Conservation (phyloP, 2,888 invertebrate species). For the Drosophila ezoana region DNA sequence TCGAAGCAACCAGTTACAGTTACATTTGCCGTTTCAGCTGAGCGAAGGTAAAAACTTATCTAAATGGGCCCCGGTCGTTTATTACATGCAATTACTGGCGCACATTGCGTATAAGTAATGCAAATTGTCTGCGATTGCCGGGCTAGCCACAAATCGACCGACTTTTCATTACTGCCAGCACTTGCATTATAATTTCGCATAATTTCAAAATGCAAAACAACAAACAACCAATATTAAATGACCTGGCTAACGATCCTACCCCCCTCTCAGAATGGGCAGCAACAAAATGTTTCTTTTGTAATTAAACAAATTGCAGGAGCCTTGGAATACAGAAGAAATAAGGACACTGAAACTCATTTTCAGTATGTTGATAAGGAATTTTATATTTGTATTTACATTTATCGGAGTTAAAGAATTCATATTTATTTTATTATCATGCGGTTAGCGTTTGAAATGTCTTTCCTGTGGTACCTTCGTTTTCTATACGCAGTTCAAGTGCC, state of each 20-base stretch:
- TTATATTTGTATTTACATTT: too few species aligned
- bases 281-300: slow-evolving; percentile 19
- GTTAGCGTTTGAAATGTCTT: too few species aligned
- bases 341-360: too few species aligned
- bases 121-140: slow-evolving; percentile 47
- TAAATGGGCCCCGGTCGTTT: slow-evolving; percentile 70
- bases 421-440: too few species aligned
- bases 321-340: background rate
- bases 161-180: slow-evolving; percentile 47
- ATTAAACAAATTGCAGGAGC: slow-evolving; percentile 40
- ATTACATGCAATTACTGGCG: slow-evolving; percentile 70
- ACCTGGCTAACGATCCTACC: slow-evolving; percentile 2
- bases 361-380: too few species aligned
- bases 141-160: slow-evolving; percentile 38
- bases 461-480: too few species aligned
- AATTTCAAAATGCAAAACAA: slow-evolving; percentile 59
- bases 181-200: slow-evolving; percentile 63
- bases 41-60: slow-evolving; percentile 63
- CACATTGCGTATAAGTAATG: slow-evolving; percentile 69
- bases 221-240: slow-evolving; percentile 9
- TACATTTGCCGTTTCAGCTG: slow-evolving; percentile 20
- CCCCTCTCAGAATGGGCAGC: background rate
- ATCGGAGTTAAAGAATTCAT: too few species aligned
- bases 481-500: too few species aligned
- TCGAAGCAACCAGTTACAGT: slow-evolving; percentile 46